Conservation (phyloP, 2,888 invertebrate genomes). For the Drosophila silvestris region DNA sequence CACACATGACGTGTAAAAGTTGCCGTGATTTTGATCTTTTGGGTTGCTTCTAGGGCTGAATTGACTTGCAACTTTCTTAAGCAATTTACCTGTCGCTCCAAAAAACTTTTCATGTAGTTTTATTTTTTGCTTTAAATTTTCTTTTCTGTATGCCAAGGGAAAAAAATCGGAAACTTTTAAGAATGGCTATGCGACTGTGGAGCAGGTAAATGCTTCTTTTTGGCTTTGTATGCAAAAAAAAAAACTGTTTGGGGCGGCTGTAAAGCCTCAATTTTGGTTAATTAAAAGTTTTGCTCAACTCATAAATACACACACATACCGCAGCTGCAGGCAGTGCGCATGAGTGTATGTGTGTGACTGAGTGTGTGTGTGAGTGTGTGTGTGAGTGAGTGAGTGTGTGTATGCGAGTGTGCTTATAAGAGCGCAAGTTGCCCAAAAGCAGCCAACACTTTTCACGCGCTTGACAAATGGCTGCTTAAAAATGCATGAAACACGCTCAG, state of each 20-base stretch:
- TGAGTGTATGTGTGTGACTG: not conserved
- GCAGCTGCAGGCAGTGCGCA: constrained; percentile 15
- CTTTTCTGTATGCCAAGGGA: not conserved
- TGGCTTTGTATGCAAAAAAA: constrained; percentile 21
- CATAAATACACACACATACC: constrained; percentile 29
- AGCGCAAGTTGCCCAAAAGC: constrained; percentile 36
- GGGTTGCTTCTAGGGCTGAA: constrained; percentile 55
- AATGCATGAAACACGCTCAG: constrained; percentile 68
- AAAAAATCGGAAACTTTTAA: constrained; percentile 17
- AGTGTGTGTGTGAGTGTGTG: constrained; percentile 3
- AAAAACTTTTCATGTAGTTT: constrained; percentile 38
- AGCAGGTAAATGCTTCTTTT: constrained; percentile 41
- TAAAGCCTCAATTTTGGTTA: constrained; percentile 65
- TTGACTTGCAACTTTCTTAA: constrained; percentile 68
- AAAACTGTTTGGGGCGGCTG: constrained; percentile 45
- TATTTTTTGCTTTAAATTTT: not conserved
- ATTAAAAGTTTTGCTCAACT: constrained; percentile 63
- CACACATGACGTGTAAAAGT: constrained; percentile 16
- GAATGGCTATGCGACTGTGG: constrained; percentile 13
- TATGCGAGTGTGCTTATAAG: constrained; percentile 8
- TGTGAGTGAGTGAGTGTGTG: constrained; percentile 8
- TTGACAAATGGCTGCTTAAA: constrained; percentile 76
- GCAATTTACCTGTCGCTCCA: constrained; percentile 46
- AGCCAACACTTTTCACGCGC: constrained; percentile 59
- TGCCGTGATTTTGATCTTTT: constrained; percentile 65